These are phyloP conservation scores for Chydorus sphaericus DNA, from an alignment of 2,888 invertebrate species.

Conservation along the genomic window DNA sequence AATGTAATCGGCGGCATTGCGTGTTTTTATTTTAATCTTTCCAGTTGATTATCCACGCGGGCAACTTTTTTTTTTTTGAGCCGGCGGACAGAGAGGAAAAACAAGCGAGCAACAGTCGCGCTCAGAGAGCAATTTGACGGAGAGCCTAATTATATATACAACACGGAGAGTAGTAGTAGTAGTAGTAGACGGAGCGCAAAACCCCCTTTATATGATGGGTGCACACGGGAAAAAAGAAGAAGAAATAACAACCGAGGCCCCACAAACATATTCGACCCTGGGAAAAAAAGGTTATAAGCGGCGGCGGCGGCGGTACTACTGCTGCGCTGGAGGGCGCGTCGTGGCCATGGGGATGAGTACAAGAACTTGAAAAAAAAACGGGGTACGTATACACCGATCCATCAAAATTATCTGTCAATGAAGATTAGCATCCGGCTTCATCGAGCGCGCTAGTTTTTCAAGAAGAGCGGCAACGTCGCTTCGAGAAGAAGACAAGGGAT, in stretches of 20 bases:
- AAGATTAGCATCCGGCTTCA: constrained; percentile 36
- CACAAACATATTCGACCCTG: neutral
- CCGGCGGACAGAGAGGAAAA: neutral
- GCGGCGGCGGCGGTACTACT: neutral
- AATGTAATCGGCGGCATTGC: no score
- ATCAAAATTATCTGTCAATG: constrained; percentile 46
- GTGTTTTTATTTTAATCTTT: no score
- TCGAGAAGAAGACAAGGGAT: no score
- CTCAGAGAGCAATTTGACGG: neutral
- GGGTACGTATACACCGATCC: constrained; percentile 35
- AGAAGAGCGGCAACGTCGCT: no score
- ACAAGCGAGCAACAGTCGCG: neutral
- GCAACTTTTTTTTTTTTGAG: no score
- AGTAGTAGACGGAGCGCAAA: neutral
- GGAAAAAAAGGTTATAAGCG: neutral
- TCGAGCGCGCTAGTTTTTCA: neutral
- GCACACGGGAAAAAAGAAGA: neutral
- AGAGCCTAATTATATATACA: neutral
- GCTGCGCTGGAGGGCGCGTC: neutral
- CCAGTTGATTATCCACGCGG: no score
- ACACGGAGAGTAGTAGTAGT: neutral
- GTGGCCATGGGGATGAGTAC: constrained; percentile 2
- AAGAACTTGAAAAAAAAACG: constrained; percentile 15
- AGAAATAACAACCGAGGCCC: neutral
- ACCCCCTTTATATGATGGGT: neutral